Percentiles rank a stretch among this genome's conserved stretches.
phyloP scores from a whole-genome alignment of 2,113 vertebrate species.

The Apteryx mantelli region DNA sequence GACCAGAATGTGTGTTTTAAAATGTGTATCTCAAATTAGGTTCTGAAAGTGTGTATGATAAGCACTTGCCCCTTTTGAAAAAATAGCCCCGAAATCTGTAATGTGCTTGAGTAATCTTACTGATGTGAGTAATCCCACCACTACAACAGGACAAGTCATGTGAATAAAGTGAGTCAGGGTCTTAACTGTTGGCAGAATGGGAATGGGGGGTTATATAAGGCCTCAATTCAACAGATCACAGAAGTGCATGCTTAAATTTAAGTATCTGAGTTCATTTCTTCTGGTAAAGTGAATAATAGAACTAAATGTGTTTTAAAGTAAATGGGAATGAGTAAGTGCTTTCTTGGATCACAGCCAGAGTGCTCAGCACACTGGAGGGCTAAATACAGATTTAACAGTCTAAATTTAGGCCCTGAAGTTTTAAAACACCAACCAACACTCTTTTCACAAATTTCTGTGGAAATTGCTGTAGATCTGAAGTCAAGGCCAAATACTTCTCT shows the following conservation, averaged over 20 bases:
- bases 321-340: constrained; percentile 41
- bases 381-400: constrained; percentile 45
- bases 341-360: constrained; percentile 40
- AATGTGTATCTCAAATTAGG: not conserved
- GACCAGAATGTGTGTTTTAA: not conserved
- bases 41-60: not conserved
- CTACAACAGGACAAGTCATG: fast-evolving
- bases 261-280: constrained; percentile 13
- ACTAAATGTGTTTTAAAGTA: constrained; percentile 36
- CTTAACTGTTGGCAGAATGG: not conserved
- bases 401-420: constrained; percentile 51
- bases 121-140: not conserved
- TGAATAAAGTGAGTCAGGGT: not conserved
- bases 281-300: constrained; percentile 44
- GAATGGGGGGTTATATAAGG: not conserved
- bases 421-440: constrained; percentile 46
- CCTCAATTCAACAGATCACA: not conserved
- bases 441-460: constrained; percentile 39
- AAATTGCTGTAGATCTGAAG: constrained; percentile 35
- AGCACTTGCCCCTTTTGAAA: not conserved
- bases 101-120: not conserved
- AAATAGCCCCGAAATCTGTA: not conserved
- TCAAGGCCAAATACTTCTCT: not conserved
- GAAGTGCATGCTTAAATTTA: not conserved
- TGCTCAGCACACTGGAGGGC: not conserved